A percentile compares a stretch with the other conserved stretches of the same genome.
Evolutionary conservation across 2,113 vertebrate species (phyloP).

Genomic region (Pseudolaguvia tuberculata): DNA sequence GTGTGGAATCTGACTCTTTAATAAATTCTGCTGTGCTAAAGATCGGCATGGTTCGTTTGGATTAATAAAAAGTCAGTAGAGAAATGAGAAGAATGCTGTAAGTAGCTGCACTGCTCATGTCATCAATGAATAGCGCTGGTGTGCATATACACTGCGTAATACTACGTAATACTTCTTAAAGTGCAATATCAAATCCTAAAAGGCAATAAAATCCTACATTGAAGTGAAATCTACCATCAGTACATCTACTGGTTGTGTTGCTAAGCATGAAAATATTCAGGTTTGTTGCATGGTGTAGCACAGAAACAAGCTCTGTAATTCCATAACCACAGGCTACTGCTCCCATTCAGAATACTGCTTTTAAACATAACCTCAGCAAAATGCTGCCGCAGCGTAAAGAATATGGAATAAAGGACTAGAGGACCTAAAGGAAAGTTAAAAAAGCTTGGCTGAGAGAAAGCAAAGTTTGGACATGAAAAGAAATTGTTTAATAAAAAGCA

Average conservation of each 20-base stretch:
- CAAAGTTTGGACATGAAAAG: neutral
- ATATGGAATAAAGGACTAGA: neutral
- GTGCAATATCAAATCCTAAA: neutral
- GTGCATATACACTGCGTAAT: neutral
- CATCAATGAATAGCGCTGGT: neutral
- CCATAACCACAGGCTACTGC: neutral
- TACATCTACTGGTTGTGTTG: neutral
- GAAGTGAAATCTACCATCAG: neutral
- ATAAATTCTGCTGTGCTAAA: constrained; percentile 11
- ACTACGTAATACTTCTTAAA: no score
- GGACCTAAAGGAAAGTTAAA: neutral
- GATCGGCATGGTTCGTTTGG: constrained; percentile 32
- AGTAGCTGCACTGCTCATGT: constrained; percentile 14
- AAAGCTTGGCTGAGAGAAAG: neutral
- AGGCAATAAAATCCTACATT: neutral
- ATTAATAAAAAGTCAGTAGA: constrained; percentile 21
- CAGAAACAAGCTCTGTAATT: neutral
- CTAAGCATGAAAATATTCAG: constrained; percentile 11
- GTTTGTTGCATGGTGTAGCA: neutral
- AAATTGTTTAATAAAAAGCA: no score
- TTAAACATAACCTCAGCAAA: neutral
- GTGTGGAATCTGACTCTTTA: constrained; percentile 17
- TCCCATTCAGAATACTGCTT: neutral
- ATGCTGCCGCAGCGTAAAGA: neutral
- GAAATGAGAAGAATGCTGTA: constrained; percentile 19